Conservation (phyloP, 2,113 vertebrate genomes). For the Cheilinus undulatus region DNA sequence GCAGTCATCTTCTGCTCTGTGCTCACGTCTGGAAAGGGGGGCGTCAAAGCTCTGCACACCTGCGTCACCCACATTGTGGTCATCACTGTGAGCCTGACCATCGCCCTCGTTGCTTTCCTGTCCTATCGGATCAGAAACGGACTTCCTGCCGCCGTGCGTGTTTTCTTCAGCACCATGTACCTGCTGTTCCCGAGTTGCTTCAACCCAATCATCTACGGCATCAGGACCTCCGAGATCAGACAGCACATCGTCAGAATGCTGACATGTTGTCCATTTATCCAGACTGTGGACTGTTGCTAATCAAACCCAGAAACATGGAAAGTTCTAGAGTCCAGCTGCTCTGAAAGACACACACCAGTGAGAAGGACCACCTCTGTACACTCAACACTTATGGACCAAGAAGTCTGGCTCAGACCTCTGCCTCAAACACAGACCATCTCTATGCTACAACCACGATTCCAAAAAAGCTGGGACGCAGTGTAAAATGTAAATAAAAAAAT, state of each 20-base stretch:
- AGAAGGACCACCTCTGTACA: too few species aligned
- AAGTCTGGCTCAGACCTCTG: too few species aligned
- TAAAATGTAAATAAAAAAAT: too few species aligned
- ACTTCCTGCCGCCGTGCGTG: constrained; percentile 26
- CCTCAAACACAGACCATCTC: too few species aligned
- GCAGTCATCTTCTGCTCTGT: constrained; percentile 37
- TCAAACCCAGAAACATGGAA: too few species aligned
- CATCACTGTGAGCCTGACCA: constrained; percentile 3
- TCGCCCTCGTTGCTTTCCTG: constrained; percentile 26
- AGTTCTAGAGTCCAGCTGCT: too few species aligned
- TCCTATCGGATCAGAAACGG: constrained; percentile 33
- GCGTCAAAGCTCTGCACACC: constrained; percentile 37
- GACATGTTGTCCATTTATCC: fast-evolving
- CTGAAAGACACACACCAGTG: too few species aligned
- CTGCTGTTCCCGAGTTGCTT: constrained; percentile 41
- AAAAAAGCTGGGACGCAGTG: too few species aligned
- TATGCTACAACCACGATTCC: too few species aligned
- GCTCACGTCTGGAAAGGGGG: neutral
- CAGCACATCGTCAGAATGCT: constrained; percentile 31
- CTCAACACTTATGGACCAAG: too few species aligned
- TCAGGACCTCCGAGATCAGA: constrained; percentile 48
- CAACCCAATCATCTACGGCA: constrained; percentile 53
- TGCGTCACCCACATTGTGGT: constrained; percentile 56
- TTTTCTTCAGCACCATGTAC: constrained; percentile 50
- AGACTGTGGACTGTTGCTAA: too few species aligned